A percentile compares a stretch with the other conserved stretches of the same genome.
Conservation (phyloP, 2,113 vertebrate species). For the Orycteropus afer region DNA sequence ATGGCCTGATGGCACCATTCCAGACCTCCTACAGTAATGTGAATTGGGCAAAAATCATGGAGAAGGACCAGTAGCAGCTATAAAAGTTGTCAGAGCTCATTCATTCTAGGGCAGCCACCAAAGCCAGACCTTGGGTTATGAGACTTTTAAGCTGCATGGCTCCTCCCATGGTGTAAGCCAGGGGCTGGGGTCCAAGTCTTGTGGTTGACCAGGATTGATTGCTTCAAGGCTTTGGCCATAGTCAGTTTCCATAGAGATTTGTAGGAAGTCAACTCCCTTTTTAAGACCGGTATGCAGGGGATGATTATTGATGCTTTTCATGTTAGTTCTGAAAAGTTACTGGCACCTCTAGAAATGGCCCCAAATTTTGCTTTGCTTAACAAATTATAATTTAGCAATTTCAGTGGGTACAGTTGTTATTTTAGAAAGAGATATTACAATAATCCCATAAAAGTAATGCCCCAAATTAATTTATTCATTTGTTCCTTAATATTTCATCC, state of each 20-base stretch:
- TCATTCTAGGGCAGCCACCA: background rate
- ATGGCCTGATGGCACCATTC: background rate
- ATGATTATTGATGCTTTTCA: background rate
- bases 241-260: background rate
- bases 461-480: background rate
- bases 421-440: conserved; percentile 36
- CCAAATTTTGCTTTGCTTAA: background rate
- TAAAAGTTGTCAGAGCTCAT: background rate
- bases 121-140: background rate
- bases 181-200: background rate
- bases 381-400: background rate
- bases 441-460: background rate
- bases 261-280: background rate
- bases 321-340: background rate
- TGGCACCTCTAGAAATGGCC: background rate
- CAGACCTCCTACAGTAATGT: no score
- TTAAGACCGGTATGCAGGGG: background rate
- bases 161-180: background rate
- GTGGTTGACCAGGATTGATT: background rate
- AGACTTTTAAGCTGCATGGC: background rate
- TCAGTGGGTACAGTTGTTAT: background rate
- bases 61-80: background rate
- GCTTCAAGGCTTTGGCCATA: background rate
- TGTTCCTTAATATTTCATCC: background rate
- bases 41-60: background rate